Base-by-base conservation (phyloP, 2,888 invertebrate genomes). In the Graphium colonna region DNA sequence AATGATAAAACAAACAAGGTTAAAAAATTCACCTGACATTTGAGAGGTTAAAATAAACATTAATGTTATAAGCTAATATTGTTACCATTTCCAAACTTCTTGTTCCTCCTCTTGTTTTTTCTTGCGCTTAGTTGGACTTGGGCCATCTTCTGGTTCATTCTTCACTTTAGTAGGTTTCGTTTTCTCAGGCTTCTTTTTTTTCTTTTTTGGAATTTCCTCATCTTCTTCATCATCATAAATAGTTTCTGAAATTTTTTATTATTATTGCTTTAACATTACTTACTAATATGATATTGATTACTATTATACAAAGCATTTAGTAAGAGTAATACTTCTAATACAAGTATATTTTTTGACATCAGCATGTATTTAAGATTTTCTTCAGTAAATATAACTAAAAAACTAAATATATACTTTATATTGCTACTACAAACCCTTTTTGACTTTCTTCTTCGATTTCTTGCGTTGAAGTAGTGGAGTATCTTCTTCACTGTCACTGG, bases 11-110 rank as follows among this genome's bases (percentile, higher is more conserved):
- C n/a, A n/a, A n/a, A n/a, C n/a, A n/a, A n/a, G n/a, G n/a, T n/a
- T n/a, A n/a, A n/a, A n/a, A n/a, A n/a, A n/a, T n/a, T n/a, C n/a
- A n/a, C n/a, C n/a, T n/a, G n/a, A n/a, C n/a, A n/a, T n/a, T n/a
- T n/a, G n/a, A n/a, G n/a, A n/a, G n/a, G n/a, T n/a, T n/a, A n/a
- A n/a, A n/a, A n/a, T n/a, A n/a, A n/a, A n/a, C n/a, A n/a, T n/a
- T n/a, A n/a, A n/a, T n/a, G n/a, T n/a, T n/a, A n/a, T n/a, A n/a
- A n/a, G n/a, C n/a, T n/a, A n/a, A n/a, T n/a, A n/a, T n/a, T 79
- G 91, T 91, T 86, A 96, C 97, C 97, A 97, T 92, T 96, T 95
- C 97, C 97, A 97, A 53, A 97, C 96, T 85, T 96, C 95, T 67
- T 91, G 92, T 63, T 93, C 93, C 60, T 95, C 95, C 50, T 96